Evolutionary conservation across 1,140 invertebrate genomes (phyloP).

Genomic region (Araneus ventricosus): DNA sequence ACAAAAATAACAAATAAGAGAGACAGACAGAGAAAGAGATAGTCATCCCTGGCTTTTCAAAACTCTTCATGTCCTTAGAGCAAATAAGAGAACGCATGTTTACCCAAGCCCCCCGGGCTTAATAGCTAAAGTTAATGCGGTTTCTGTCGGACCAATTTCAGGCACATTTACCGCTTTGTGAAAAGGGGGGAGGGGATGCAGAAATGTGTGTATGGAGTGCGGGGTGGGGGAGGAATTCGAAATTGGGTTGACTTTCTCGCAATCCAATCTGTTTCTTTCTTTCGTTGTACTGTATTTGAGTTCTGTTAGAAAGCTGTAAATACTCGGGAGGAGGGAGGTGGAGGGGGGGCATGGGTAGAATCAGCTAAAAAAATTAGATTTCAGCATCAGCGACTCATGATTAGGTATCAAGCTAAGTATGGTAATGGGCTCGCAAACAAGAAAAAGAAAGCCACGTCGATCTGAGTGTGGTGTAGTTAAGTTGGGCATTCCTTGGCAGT

Average conservation of each 20-base stretch:
- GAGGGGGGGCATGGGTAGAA: not conserved
- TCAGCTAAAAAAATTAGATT: slow-evolving; percentile 71
- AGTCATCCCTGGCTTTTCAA: slow-evolving; percentile 44
- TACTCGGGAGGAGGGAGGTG: not conserved
- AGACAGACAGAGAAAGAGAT: not conserved
- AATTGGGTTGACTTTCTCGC: slow-evolving; percentile 72
- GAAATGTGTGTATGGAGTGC: not conserved
- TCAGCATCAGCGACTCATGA: slow-evolving; percentile 44
- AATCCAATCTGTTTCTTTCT: slow-evolving; percentile 66
- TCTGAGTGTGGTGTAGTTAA: slow-evolving; percentile 48
- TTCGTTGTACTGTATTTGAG: slow-evolving; percentile 32
- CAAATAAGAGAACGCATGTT: slow-evolving; percentile 64
- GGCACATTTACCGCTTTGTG: slow-evolving; percentile 66
- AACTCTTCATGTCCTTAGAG: slow-evolving; percentile 54
- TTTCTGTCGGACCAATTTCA: slow-evolving; percentile 72
- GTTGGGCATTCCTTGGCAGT: not conserved
- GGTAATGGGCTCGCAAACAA: slow-evolving; percentile 6
- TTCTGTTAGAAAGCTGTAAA: not conserved
- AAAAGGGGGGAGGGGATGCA: not conserved
- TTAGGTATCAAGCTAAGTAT: slow-evolving; percentile 34
- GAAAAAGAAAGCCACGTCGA: not conserved
- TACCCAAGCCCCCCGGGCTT: slow-evolving; percentile 53
- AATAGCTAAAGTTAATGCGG: slow-evolving; percentile 74
- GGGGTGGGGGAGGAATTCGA: slow-evolving; percentile 35
- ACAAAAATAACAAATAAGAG: not conserved